Base-by-base conservation (phyloP, 2,888 invertebrate species). In the Branchipolynoe longqiensis region DNA sequence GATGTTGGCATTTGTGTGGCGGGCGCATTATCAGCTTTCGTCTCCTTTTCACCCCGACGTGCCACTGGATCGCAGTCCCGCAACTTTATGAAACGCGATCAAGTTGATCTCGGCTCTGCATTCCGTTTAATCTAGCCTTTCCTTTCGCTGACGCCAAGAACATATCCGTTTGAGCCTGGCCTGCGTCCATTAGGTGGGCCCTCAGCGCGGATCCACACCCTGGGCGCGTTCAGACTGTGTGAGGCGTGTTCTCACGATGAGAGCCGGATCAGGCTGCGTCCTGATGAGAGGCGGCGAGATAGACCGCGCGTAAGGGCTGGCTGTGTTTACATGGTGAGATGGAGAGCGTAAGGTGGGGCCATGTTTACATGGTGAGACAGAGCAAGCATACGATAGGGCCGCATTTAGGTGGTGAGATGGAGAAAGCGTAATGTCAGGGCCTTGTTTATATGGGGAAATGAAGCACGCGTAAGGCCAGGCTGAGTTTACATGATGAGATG, bases 71-170 rank as follows among this genome's bases (percentile, higher is more conserved):
- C 69, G 69, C 36, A 69, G 69, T 69, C 69, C 36, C 69, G 38
- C 69, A 69, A 69, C 69, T 69, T 69, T 69, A 69, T 69, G 69
- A 69, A 78, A 78, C 78, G 48, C 28, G 78, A 78, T 78, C 41
- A 28, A 78, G 78, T 78, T 78, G 78, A 78, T 78, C 78, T 78
- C 54, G 31, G 14, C 78, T 1, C 41, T 25, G 54, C 48, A 78
- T 8, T 78, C 69, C 69, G 78, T 78, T 41, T 78, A 78, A 78
- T 78, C 48, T 78, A 48, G 78, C 54, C 48, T 78, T 78, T 41
- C 31, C 78, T 78, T 78, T 78, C 78, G 28, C 48, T 28, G 78
- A 1, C 54, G 48, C 78, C 25, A 22, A 22, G 78, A 69, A 1
- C 31, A 41, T n/a, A 41, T 78, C 78, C 54, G 48, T 54, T 78